Conservation (phyloP, 2,888 invertebrate genomes). For the Acanthosoma haemorrhoidale region DNA sequence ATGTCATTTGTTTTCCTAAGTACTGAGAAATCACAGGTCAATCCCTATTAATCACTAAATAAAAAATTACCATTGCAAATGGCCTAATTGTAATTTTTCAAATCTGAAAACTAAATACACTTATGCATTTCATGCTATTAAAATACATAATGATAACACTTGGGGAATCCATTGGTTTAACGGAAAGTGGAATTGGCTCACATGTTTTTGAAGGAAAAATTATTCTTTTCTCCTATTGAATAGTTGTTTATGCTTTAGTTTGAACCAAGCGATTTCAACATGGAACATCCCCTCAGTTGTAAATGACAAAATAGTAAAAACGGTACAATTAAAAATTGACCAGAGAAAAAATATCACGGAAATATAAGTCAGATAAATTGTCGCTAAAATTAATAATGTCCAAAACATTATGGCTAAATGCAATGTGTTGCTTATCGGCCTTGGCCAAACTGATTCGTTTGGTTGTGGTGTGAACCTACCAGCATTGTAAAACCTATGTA, state of each 20-base stretch:
- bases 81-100: neutral
- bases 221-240: neutral
- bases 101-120: too few species aligned
- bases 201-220: too few species aligned
- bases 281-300: constrained; percentile 38
- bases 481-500: constrained; percentile 33
- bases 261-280: constrained; percentile 37
- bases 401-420: constrained; percentile 59
- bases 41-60: neutral
- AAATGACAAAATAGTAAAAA: constrained; percentile 36
- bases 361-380: constrained; percentile 33
- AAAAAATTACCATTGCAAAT: neutral
- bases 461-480: constrained; percentile 29
- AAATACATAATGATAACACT: too few species aligned
- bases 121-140: too few species aligned
- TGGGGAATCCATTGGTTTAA: too few species aligned
- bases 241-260: constrained; percentile 22
- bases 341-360: constrained; percentile 32
- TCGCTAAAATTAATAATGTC: constrained; percentile 47
- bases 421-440: constrained; percentile 46
- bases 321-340: constrained; percentile 29
- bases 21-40: constrained; percentile 22
- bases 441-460: constrained; percentile 31
- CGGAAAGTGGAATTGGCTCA: too few species aligned
- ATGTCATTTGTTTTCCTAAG: too few species aligned